Evolutionary conservation across 2,797 vertebrate species (phyloP).

Genomic region (Pangasius djambal): DNA sequence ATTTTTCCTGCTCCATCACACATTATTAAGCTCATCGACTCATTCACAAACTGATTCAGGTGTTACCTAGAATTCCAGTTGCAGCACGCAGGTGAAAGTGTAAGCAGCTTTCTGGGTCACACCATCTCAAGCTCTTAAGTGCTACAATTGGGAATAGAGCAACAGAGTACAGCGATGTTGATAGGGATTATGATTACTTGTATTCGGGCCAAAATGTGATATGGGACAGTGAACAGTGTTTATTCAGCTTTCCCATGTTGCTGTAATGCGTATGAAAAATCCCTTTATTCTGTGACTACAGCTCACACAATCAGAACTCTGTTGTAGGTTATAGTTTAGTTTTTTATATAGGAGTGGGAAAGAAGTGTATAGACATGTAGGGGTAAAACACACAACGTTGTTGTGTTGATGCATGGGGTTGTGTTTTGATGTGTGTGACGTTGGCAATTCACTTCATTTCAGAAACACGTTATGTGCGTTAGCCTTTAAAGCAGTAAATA

Average conservation of each 20-base stretch:
- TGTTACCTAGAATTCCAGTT: background rate
- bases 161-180: background rate
- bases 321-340: background rate
- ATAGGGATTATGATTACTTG: background rate
- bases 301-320: too few relatives aligned
- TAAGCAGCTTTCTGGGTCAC: background rate
- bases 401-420: background rate
- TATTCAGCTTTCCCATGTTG: background rate
- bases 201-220: background rate
- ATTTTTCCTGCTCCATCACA: background rate
- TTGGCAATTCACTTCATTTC: background rate
- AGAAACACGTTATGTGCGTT: background rate
- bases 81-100: background rate
- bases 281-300: background rate
- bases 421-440: background rate
- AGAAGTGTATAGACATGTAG: background rate
- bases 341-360: background rate
- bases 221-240: conserved; percentile 4
- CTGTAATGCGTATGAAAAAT: background rate
- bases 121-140: background rate
- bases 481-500: background rate
- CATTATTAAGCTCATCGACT: background rate
- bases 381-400: background rate
- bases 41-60: background rate
- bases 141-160: background rate